Conservation (phyloP, 1,140 invertebrate species). For the Polypedilum vanderplanki region DNA sequence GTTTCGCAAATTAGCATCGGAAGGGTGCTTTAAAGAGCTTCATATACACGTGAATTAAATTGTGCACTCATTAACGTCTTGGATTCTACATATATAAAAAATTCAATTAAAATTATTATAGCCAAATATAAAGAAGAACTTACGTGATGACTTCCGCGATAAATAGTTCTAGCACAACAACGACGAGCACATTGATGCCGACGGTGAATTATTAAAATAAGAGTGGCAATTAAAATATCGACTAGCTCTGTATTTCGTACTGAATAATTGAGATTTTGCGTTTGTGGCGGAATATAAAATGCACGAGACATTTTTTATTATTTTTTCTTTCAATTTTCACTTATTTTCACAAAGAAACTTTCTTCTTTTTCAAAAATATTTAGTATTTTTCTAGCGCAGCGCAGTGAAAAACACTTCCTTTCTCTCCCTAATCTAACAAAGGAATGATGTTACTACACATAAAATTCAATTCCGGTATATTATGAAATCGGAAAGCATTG, state of each 20-base stretch:
- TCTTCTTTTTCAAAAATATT: constrained; percentile 1
- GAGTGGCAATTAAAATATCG: constrained; percentile 1
- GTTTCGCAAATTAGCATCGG: background rate
- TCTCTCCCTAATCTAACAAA: constrained; percentile 10
- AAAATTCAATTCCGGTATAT: constrained; percentile 12
- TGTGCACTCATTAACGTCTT: background rate
- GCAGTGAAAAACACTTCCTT: constrained; percentile 10
- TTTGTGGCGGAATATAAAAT: constrained; percentile 6
- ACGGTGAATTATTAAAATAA: background rate
- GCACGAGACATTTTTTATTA: background rate
- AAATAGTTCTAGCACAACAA: background rate
- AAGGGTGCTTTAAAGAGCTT: constrained; percentile 16
- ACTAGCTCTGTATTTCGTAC: background rate
- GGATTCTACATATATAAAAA: background rate
- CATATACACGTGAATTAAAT: background rate
- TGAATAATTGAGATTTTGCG: background rate
- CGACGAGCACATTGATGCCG: background rate
- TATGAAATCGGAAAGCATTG: constrained; percentile 11
- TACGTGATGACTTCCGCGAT: background rate
- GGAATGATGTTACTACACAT: background rate
- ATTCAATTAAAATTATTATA: background rate
- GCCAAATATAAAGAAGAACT: background rate
- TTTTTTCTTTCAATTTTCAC: background rate
- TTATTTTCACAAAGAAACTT: background rate
- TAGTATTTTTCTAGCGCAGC: background rate